phyloP scores from a whole-genome alignment of 2,797 vertebrate species.

The Schizopygopsis pylzovi region DNA sequence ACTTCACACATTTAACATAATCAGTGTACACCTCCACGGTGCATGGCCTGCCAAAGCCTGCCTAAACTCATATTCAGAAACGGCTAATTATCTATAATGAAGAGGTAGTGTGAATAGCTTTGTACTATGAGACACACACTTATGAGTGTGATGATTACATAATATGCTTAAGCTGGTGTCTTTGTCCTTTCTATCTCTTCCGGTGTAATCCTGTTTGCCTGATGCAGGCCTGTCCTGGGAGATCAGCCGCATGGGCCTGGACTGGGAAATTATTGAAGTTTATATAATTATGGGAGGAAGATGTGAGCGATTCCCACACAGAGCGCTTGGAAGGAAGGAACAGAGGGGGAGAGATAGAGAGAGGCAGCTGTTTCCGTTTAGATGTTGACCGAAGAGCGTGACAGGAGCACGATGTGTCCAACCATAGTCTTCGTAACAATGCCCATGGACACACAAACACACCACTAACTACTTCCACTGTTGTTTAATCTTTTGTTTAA shows the following conservation, averaged over 20 bases:
- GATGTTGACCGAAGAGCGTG: not conserved
- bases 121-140: slow-evolving; percentile 22
- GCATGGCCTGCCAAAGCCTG: not conserved
- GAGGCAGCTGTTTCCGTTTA: slow-evolving; percentile 21
- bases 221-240: slow-evolving; percentile 26
- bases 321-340: slow-evolving; percentile 13
- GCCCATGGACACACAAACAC: slow-evolving; percentile 2
- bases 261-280: slow-evolving; percentile 12
- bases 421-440: not conserved
- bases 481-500: slow-evolving; percentile 4
- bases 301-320: not conserved
- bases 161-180: slow-evolving; percentile 33
- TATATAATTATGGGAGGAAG: slow-evolving; percentile 27
- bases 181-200: slow-evolving; percentile 21
- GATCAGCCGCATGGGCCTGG: not conserved
- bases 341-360: not conserved
- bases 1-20: not conserved
- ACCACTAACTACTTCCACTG: slow-evolving; percentile 48
- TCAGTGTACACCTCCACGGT: not conserved
- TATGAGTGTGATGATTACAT: slow-evolving; percentile 38
- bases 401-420: not conserved
- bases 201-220: slow-evolving; percentile 27
- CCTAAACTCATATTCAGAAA: slow-evolving; percentile 19
- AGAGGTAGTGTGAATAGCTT: slow-evolving; percentile 12
- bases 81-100: slow-evolving; percentile 40